Evolutionary conservation across 37 sponge, comb jelly and placozoan species (phyloP), one percentile per base, ranked within the genome.

Genomic region (Spongilla lacustris): DNA sequence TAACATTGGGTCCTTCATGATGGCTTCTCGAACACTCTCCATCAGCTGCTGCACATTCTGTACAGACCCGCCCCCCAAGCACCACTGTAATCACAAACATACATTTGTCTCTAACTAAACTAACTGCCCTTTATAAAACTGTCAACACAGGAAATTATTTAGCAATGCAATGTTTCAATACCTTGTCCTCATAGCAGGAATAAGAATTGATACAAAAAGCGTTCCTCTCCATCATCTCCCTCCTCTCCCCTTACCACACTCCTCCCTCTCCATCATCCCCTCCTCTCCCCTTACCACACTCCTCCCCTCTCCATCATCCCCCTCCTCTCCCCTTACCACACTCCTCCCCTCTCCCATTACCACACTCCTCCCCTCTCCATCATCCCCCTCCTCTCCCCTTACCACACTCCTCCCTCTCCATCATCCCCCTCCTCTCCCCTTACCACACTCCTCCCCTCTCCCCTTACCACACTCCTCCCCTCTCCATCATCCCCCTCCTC

Each of bases 1-100:
- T 25, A 93, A 69, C 21, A 89, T 66, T 36, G 73, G 66, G 50
- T 86, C 76, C 26, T 50, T 68, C 17, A 17, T 32, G 22, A 93
- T 80, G 38, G 12, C 49, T 24, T 81, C 77, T 38, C 48, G 68
- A 2, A 88, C 83, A 22, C 33, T 73, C 34, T 24, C 26, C 74
- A 14, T 75, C 49, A 81, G 32, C 3, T 81, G 76, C 66, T 76
- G 77, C 30, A 25, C 58, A 29, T 68, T 80, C 22, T n/a, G 25
- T 28, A n/a, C n/a, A n/a, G n/a, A n/a, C n/a, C n/a, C n/a, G n/a
- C n/a, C n/a, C n/a, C n/a, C n/a, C n/a, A n/a, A n/a, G n/a, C n/a
- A n/a, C n/a, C n/a, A n/a, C n/a, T n/a, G n/a, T n/a, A n/a, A n/a
- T n/a, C n/a, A n/a, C n/a, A n/a, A n/a, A n/a, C n/a, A n/a, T n/a